Base-by-base conservation (phyloP, 1,140 invertebrate species). In the Drosophila mojavensis region DNA sequence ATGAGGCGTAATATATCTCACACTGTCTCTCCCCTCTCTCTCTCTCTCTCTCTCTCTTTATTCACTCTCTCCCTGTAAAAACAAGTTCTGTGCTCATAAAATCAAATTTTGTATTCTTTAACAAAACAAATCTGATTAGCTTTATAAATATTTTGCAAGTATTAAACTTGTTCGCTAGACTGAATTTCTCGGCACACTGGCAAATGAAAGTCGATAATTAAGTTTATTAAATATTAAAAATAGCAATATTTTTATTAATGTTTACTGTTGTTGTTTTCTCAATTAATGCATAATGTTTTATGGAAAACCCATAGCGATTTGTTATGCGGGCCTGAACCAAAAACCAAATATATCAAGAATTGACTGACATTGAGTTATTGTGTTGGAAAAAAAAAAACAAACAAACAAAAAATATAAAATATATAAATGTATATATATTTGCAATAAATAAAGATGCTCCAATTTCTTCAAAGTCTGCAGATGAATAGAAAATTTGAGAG, bases 151-250 rank as follows among this genome's bases (percentile, higher is more conserved):
- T 24, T 17, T 47, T 20, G 51, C 5, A 26, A 51, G 62, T 20
- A 13, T 59, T 11, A 75, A 75, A 81, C 81, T 81, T 59, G 82
- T 85, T 84, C 13, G 45, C 5, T 45, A 59, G 56, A 50, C 51
- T 20, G 24, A 39, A 41, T 39, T 17, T 60, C 43, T 30, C 20
- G 43, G 45, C 43, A 60, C 47, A 73, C 59, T 73, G 56, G 13
- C 30, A 67, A 30, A 48, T 55, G 47, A 73, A 67, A 73, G 20
- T 15, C 61, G 75, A 81, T 78, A 75, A 82, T 73, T 73, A 60
- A 60, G 60, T 66, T 65, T 79, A 86, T 82, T 65, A 75, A 67
- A 36, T 58, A 5, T 66, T 75, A 50, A 61, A 66, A 69, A 36
- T 24, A 24, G 33, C 43, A 53, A 55, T 50, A 55, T 20, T 17